Conservation (phyloP, 1,140 invertebrate species). For the Lethocerus indicus region DNA sequence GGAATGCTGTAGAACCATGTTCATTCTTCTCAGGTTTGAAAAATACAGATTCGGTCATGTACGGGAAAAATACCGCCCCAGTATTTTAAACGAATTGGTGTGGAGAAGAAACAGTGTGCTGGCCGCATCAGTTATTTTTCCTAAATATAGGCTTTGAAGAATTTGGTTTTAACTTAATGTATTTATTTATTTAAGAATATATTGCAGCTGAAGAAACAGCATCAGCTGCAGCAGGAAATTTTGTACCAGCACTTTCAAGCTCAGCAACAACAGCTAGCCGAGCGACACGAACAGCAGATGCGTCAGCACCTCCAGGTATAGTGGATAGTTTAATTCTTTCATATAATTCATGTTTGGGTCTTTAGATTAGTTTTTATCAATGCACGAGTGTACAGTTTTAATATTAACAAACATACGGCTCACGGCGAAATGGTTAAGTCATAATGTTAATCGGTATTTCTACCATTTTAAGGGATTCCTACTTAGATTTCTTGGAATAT, state of each 20-base stretch:
- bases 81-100: not conserved
- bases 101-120: not conserved
- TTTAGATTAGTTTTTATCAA: no score
- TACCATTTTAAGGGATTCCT: no score
- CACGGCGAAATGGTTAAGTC: no score
- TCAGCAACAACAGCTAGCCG: constrained; percentile 70
- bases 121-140: not conserved
- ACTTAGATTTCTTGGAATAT: no score
- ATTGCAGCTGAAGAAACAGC: constrained; percentile 74
- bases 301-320: constrained; percentile 72
- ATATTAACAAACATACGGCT: no score
- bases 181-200: constrained; percentile 15
- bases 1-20: not conserved
- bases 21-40: not conserved
- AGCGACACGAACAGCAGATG: constrained; percentile 76
- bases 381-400: no score
- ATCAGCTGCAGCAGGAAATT: constrained; percentile 77
- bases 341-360: no score
- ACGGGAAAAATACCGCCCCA: not conserved
- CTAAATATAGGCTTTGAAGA: not conserved
- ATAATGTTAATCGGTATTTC: no score
- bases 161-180: not conserved
- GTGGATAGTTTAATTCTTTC: no score
- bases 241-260: constrained; percentile 75
- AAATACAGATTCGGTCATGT: constrained; percentile 1